Evolutionary conservation across 2,113 vertebrate genomes (phyloP).

Genomic region (Saccopteryx bilineata): DNA sequence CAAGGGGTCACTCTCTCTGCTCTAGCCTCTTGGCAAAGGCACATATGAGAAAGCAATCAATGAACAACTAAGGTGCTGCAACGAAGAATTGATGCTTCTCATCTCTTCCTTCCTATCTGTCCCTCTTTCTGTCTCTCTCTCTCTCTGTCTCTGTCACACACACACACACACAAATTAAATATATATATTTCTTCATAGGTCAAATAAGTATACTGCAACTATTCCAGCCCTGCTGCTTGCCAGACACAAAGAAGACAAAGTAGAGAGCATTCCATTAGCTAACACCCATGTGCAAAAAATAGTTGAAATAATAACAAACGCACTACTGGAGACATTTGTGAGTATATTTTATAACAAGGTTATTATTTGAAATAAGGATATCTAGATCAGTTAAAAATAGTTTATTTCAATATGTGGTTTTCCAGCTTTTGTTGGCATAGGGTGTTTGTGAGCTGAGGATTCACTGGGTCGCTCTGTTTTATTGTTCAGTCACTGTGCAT

Average conservation of each 20-base stretch:
- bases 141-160: too few species aligned
- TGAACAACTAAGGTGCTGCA: too few species aligned
- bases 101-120: too few species aligned
- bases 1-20: too few species aligned
- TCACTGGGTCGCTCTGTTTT: not conserved
- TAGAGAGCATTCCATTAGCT: conserved; percentile 84
- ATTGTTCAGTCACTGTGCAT: not conserved
- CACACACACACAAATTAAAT: too few species aligned
- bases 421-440: conserved; percentile 17
- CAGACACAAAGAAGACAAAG: conserved; percentile 78
- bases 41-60: too few species aligned
- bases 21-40: too few species aligned
- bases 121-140: too few species aligned
- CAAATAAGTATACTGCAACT: conserved; percentile 85
- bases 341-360: conserved; percentile 77
- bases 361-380: conserved; percentile 39
- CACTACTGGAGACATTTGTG: conserved; percentile 91
- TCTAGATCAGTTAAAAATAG: not conserved
- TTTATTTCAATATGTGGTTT: not conserved
- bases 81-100: too few species aligned
- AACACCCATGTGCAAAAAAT: conserved; percentile 83
- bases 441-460: not conserved
- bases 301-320: conserved; percentile 85
- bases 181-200: conserved; percentile 86
- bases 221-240: conserved; percentile 92